phyloP scores from a whole-genome alignment of 2,113 vertebrate species.

The Pangasianodon hypophthalmus region DNA sequence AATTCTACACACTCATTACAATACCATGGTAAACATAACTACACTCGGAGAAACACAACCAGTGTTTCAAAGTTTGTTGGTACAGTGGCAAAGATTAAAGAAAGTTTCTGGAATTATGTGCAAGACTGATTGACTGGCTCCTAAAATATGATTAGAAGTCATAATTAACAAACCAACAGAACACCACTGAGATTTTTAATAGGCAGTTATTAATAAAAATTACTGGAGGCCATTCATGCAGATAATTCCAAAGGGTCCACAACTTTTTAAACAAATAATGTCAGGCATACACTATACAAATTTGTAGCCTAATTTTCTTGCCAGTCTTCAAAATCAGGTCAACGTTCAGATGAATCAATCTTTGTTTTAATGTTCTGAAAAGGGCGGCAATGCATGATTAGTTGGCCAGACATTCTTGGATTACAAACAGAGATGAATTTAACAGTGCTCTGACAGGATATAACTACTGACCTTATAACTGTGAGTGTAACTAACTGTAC shows the following conservation, averaged over 20 bases:
- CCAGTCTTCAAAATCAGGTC: not conserved
- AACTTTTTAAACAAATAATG: not conserved
- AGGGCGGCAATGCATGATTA: not conserved
- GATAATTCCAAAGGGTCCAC: not conserved
- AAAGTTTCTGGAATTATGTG: not conserved
- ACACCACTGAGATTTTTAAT: not conserved
- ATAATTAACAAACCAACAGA: not conserved
- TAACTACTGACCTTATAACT: not conserved
- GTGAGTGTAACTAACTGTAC: not conserved
- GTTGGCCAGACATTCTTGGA: not conserved
- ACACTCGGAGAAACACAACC: not conserved
- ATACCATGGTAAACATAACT: not conserved
- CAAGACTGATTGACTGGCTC: not conserved
- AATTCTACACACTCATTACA: not conserved
- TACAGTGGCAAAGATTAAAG: not conserved
- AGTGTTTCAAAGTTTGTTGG: not conserved
- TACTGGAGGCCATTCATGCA: not conserved
- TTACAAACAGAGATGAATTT: not conserved
- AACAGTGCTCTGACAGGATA: not conserved
- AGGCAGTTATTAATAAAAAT: not conserved
- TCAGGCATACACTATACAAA: constrained; percentile 15
- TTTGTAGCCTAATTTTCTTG: not conserved
- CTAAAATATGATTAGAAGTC: not conserved
- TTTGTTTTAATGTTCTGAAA: not conserved
- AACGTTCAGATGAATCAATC: not conserved